These are phyloP conservation scores for Drosophila prolongata DNA, from an alignment of 2,888 invertebrate species.

Conservation along the genomic window DNA sequence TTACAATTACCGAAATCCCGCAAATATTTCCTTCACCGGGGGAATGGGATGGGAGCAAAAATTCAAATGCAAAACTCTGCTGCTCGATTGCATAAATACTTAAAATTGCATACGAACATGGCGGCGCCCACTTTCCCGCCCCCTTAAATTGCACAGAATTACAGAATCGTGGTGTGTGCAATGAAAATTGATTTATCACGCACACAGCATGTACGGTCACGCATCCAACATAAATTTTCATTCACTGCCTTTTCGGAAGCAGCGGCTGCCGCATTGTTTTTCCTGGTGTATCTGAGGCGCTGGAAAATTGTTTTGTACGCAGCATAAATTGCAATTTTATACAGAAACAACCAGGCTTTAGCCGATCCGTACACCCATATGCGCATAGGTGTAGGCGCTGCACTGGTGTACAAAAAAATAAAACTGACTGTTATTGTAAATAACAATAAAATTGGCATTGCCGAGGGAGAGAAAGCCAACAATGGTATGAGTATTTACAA, in stretches of 20 bases:
- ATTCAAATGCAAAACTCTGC: constrained; percentile 27
- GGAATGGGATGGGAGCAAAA: constrained; percentile 12
- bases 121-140: constrained; percentile 3
- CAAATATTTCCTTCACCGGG: constrained; percentile 47
- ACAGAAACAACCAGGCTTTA: constrained; percentile 36
- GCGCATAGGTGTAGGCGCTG: constrained; percentile 10
- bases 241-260: constrained; percentile 69
- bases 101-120: constrained; percentile 56
- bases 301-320: constrained; percentile 66
- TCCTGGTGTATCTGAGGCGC: constrained; percentile 40
- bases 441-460: constrained; percentile 39
- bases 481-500: constrained; percentile 30
- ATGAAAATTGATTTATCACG: constrained; percentile 78
- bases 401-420: background rate
- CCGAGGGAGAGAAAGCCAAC: background rate
- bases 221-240: constrained; percentile 76
- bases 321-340: constrained; percentile 69
- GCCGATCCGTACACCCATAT: constrained; percentile 15
- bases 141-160: constrained; percentile 69
- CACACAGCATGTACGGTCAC: constrained; percentile 76
- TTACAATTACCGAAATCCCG: constrained; percentile 67
- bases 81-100: constrained; percentile 62
- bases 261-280: constrained; percentile 31
- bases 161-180: constrained; percentile 63
- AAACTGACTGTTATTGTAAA: constrained; percentile 26